Evolutionary conservation across 2,888 invertebrate genomes (phyloP).

Genomic region (Eubasilissa splendida): DNA sequence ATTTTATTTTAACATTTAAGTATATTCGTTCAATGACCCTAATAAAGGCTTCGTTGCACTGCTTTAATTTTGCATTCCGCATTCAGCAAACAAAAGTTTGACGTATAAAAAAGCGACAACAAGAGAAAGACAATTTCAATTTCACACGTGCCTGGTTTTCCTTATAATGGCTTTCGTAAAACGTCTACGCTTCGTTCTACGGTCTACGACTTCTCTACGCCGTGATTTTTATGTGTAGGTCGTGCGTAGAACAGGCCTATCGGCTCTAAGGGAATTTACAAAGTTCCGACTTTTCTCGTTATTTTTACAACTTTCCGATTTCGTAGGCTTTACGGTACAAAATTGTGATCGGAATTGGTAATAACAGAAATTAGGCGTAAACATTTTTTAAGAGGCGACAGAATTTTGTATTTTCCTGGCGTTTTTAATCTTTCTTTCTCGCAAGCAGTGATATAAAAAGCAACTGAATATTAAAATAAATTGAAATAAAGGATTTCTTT

Average conservation of each 20-base stretch:
- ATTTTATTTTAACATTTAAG: too few relatives aligned
- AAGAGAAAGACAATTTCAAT: conserved; percentile 58
- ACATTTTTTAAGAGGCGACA: conserved; percentile 38
- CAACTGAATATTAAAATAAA: too few relatives aligned
- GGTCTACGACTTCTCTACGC: conserved; percentile 44
- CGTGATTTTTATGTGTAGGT: conserved; percentile 57
- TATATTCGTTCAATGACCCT: too few relatives aligned
- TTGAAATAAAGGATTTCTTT: background rate
- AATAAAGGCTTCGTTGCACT: background rate
- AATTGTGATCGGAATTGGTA: conserved; percentile 58
- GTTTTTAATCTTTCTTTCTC: background rate
- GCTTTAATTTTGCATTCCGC: conserved; percentile 32
- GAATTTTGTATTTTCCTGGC: conserved; percentile 7
- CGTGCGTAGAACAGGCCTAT: conserved; percentile 57
- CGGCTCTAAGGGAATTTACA: conserved; percentile 48
- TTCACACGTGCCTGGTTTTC: conserved; percentile 59
- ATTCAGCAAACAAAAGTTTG: conserved; percentile 41
- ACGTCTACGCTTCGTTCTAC: conserved; percentile 49
- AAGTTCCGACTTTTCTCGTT: conserved; percentile 58
- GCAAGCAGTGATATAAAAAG: too few relatives aligned
- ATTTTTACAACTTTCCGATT: conserved; percentile 58
- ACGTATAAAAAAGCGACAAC: conserved; percentile 56
- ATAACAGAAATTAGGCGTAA: conserved; percentile 58
- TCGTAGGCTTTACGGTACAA: conserved; percentile 52
- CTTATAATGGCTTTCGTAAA: conserved; percentile 58